Evolutionary conservation across 2,888 invertebrate species (phyloP), one percentile per base, ranked within the genome.

Genomic region (Himalopsyche tibetana): DNA sequence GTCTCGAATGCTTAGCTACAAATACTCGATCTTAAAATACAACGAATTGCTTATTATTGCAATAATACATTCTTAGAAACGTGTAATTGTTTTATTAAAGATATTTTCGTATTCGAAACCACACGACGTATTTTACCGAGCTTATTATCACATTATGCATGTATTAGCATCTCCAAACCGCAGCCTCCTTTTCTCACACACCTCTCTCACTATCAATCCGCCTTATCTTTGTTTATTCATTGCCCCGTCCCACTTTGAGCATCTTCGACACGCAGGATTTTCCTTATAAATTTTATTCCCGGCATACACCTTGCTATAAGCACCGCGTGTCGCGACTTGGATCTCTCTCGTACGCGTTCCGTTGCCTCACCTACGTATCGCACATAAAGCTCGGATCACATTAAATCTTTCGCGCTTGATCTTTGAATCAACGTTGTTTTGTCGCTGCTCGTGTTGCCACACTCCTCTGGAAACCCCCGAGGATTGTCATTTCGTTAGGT

Each of bases 381-480:
- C 63, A 63, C 63, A 63, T 63, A 63, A 63, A 19, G 19, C 63
- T 63, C 63, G 63, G 63, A 63, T 63, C 63, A 63, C 63, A 63
- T 63, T 63, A 63, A 63, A 63, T 63, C 63, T 63, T 63, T 63
- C 63, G 63, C 11, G 9, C 63, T 63, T 63, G 63, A 63, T 63
- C 63, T 63, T 63, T 63, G 63, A 63, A 63, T 63, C 63, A 63
- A 63, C 63, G 63, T 63, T 63, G 63, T 63, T 63, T 63, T 63
- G 63, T 63, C 63, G 63, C 63, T 63, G 63, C 63, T 63, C 11
- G 63, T 63, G 63, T 63, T 63, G 63, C 63, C 63, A 8, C 19
- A 28, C 63, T 63, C 19, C 63, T 5, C 63, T 19, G 63, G 19
- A 63, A 63, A 63, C 63, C 63, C 63, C 63, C 63, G 63, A 63